Conservation (phyloP, 92 coral and sea anemone species). For the Palythoa caribaeorum region DNA sequence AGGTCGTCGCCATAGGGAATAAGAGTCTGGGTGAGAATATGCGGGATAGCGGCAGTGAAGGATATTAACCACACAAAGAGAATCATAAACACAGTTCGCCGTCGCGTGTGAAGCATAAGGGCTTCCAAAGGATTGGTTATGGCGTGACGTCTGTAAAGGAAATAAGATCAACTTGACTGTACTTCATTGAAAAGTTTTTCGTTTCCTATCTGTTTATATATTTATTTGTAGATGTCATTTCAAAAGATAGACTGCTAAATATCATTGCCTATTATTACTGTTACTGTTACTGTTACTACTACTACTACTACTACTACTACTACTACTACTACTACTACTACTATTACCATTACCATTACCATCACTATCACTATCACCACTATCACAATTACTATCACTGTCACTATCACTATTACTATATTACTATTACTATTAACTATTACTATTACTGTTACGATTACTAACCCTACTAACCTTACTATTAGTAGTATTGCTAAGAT, state of each 20-base stretch:
- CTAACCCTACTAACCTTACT: background rate
- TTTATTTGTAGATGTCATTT: too few relatives aligned
- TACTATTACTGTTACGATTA: background rate
- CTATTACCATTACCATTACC: background rate
- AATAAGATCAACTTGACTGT: background rate
- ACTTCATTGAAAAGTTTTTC: background rate
- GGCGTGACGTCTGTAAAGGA: conserved; percentile 74
- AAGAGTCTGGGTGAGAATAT: conserved; percentile 51
- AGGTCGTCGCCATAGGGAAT: background rate
- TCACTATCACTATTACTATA: background rate
- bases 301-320: background rate
- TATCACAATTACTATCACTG: background rate
- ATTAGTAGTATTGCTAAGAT: background rate
- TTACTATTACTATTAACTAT: background rate
- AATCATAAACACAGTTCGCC: conserved; percentile 62
- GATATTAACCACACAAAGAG: conserved; percentile 76
- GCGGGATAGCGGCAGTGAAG: conserved; percentile 72
- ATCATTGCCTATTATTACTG: background rate
- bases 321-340: background rate
- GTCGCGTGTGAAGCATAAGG: conserved; percentile 68
- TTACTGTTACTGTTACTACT: background rate
- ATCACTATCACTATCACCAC: background rate
- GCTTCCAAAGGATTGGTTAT: conserved; percentile 85
- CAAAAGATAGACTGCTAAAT: background rate
- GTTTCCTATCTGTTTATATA: too few relatives aligned